phyloP scores from a whole-genome alignment of 1,140 invertebrate species.

The Hyphantria cunea region DNA sequence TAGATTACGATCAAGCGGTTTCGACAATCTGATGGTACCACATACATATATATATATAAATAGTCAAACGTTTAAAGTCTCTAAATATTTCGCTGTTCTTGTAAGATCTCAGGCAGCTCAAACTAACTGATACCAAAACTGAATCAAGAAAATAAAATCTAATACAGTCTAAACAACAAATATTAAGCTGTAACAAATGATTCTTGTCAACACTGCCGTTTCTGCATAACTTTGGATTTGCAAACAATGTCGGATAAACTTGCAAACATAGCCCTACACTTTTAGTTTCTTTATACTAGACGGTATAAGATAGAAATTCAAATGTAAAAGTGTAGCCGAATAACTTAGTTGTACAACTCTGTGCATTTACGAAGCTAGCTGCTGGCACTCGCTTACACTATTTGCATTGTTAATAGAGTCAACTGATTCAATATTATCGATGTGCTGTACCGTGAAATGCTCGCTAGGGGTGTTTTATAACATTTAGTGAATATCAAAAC shows the following conservation, averaged over 20 bases:
- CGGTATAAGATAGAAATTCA: slow-evolving; percentile 30
- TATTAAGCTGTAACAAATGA: slow-evolving; percentile 68
- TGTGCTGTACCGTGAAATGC: slow-evolving; percentile 36
- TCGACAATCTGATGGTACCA: too few relatives aligned
- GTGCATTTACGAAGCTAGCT: slow-evolving; percentile 64
- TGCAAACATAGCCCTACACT: slow-evolving; percentile 37
- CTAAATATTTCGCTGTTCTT: too few relatives aligned
- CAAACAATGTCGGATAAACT: slow-evolving; percentile 57
- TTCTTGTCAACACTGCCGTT: slow-evolving; percentile 62
- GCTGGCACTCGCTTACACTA: slow-evolving; percentile 46
- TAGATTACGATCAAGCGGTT: too few relatives aligned
- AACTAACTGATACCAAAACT: slow-evolving; percentile 12
- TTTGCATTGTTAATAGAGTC: slow-evolving; percentile 71
- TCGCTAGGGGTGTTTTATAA: slow-evolving; percentile 33
- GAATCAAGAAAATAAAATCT: slow-evolving; percentile 48
- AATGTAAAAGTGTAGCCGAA: not conserved
- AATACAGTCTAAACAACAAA: slow-evolving; percentile 63
- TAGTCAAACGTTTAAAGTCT: too few relatives aligned
- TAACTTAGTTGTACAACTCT: slow-evolving; percentile 42
- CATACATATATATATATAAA: too few relatives aligned
- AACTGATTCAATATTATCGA: slow-evolving; percentile 67
- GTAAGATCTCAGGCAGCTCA: too few relatives aligned
- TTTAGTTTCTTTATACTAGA: slow-evolving; percentile 3
- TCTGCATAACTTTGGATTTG: slow-evolving; percentile 68
- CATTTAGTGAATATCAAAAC: slow-evolving; percentile 9